These are phyloP conservation scores for Sympetrum striolatum DNA, from an alignment of 2,888 invertebrate species.

Conservation along the genomic window DNA sequence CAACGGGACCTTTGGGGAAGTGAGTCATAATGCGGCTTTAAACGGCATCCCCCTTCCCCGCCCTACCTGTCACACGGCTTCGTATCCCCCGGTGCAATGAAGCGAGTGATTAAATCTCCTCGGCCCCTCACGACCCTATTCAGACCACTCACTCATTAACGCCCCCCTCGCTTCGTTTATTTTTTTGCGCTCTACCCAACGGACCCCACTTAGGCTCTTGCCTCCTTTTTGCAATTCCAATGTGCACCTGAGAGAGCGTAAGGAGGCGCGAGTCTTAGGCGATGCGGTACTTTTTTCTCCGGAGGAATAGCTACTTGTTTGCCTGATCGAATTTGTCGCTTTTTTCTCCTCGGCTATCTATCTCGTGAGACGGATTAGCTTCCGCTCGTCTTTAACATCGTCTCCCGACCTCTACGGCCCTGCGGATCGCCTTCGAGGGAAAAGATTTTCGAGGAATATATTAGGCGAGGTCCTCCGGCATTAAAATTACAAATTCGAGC, in stretches of 20 bases:
- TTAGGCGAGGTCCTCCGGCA: no score
- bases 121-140: conserved; percentile 27
- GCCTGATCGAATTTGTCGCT: background rate
- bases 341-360: background rate
- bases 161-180: background rate
- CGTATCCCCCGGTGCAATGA: conserved; percentile 34
- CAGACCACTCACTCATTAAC: conserved; percentile 31
- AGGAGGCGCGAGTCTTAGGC: background rate
- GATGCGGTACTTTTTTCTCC: background rate
- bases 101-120: conserved; percentile 40
- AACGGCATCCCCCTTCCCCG: background rate
- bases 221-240: background rate
- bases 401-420: no score
- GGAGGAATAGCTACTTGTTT: background rate
- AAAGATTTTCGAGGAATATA: no score
- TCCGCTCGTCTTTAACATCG: background rate
- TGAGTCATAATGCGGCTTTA: conserved; percentile 37
- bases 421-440: no score
- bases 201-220: background rate
- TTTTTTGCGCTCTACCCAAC: background rate
- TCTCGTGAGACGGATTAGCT: background rate
- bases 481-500: no score
- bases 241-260: background rate
- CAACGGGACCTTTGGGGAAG: background rate
- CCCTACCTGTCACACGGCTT: background rate